A percentile compares a stretch with the other conserved stretches of the same genome.
phyloP scores from a whole-genome alignment of 2,888 invertebrate species.

The Caprella mutica region DNA sequence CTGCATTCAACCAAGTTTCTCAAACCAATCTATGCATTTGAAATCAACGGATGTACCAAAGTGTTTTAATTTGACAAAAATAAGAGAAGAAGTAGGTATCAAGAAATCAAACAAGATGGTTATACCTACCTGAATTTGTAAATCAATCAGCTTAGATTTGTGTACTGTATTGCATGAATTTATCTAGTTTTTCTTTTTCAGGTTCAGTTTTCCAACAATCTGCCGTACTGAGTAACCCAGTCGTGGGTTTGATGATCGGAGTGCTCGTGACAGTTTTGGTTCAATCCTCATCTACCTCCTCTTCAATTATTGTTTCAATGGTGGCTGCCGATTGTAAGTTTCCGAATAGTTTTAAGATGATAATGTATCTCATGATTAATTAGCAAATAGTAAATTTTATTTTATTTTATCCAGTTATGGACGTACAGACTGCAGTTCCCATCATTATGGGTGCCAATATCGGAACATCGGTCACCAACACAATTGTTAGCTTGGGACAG shows the following conservation, averaged over 20 bases:
- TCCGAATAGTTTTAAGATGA: background rate
- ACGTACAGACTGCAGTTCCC: slow-evolving; percentile 43
- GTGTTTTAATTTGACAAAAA: too few species aligned
- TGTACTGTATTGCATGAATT: background rate
- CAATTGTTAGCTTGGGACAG: slow-evolving; percentile 44
- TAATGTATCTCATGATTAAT: background rate
- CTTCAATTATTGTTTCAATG: slow-evolving; percentile 43
- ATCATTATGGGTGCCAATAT: slow-evolving; percentile 49
- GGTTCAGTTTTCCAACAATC: slow-evolving; percentile 26
- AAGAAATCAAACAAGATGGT: background rate
- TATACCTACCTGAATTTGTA: background rate
- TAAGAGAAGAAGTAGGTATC: too few species aligned
- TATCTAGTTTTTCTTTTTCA: slow-evolving; percentile 12
- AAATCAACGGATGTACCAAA: too few species aligned
- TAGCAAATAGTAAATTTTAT: background rate
- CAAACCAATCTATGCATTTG: background rate
- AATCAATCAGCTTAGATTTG: background rate
- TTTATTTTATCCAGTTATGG: slow-evolving; percentile 37
- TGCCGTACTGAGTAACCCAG: slow-evolving; percentile 44
- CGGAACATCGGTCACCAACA: slow-evolving; percentile 48
- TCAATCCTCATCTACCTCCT: slow-evolving; percentile 47
- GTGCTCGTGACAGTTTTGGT: slow-evolving; percentile 47
- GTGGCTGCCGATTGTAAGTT: slow-evolving; percentile 39
- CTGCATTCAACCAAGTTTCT: background rate
- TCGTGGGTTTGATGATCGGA: slow-evolving; percentile 49